Base-by-base conservation (phyloP, 35 echinoderm and acorn worm genomes). In the Stichopus chloronotus region DNA sequence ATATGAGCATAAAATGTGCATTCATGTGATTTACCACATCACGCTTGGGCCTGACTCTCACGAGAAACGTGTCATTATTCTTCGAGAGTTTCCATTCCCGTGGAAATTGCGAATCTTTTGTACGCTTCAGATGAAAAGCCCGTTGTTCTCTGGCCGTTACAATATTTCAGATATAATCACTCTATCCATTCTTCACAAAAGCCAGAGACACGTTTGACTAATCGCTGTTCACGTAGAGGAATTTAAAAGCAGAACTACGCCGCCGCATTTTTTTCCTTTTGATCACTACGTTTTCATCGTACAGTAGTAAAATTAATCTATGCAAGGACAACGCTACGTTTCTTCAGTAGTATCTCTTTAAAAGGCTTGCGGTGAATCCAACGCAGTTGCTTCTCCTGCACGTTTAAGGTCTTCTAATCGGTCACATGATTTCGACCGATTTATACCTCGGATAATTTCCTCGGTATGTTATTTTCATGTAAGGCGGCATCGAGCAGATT, bases 171-270 rank as follows among this genome's bases (percentile, higher is more conserved):
- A 83, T 10, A n/a, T 83, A 83, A 43, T 83, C 24, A 83, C 52
- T 83, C 52, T 24, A 57, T 30, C 80, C 80, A 83, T 83, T 83
- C 80, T 83, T 83, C 80, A 8, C 14, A 14, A 83, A 21, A 53
- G 80, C 24, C 30, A 83, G 80, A 8, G 19, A 83, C 80, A 54
- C 20, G 80, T 52, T 83, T 57, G 24, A 5, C 43, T 83, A 9
- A 25, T 83, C 80, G 25, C 9, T 83, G 25, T 83, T 21, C 80
- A 83, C 25, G 80, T 57, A 83, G 52, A n/a, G 52, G 24, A 6
- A 19, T 83, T 83, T 30, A 53, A 57, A 83, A 83, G 80, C 7
- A 57, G 80, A 83, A 25, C 17, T 55, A 83, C 43, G 23, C 80
- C 69, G 69, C 80, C 7, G 80, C 3, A 13, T 55, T 53, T 30